Evolutionary conservation across 30 jellyfish, hydroid and myxozoan species (phyloP).

Genomic region (Sanderia malayensis): DNA sequence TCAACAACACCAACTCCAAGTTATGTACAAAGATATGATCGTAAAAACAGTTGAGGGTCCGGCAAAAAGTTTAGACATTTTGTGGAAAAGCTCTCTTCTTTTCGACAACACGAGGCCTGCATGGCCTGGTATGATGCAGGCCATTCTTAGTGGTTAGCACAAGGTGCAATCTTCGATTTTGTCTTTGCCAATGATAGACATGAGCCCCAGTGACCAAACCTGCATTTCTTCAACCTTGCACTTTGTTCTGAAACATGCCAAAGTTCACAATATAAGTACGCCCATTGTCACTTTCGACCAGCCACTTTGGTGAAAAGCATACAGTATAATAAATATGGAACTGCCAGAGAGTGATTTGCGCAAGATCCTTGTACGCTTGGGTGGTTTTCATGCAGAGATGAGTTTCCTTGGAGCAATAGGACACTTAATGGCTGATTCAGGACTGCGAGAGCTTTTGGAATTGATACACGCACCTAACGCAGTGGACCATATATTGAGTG

Average conservation of each 20-base stretch:
- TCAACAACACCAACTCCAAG: slow-evolving; percentile 12
- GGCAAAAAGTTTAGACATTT: neutral
- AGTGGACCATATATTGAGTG: slow-evolving; percentile 6
- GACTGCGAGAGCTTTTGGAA: too few relatives aligned
- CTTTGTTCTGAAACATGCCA: neutral
- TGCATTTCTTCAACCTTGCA: neutral
- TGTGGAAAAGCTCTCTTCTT: slow-evolving; percentile 1
- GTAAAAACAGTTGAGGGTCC: slow-evolving; percentile 1
- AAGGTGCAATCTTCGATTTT: neutral
- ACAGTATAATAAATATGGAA: neutral
- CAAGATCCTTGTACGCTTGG: neutral
- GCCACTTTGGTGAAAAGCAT: slow-evolving; percentile 68
- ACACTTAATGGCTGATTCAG: too few relatives aligned
- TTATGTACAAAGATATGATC: neutral
- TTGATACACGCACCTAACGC: neutral
- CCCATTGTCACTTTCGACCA: slow-evolving; percentile 48
- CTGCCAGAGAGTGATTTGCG: slow-evolving; percentile 5
- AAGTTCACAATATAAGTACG: slow-evolving; percentile 5
- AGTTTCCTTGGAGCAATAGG: too few relatives aligned
- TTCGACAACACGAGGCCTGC: slow-evolving; percentile 5
- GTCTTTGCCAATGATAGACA: slow-evolving; percentile 1
- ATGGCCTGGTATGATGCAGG: slow-evolving; percentile 4
- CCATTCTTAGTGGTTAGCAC: slow-evolving; percentile 1
- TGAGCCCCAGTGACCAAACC: slow-evolving; percentile 4
- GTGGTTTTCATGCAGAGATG: too few relatives aligned